Evolutionary conservation across 2,113 vertebrate species (phyloP).

Genomic region (Cheirogaleus medius): DNA sequence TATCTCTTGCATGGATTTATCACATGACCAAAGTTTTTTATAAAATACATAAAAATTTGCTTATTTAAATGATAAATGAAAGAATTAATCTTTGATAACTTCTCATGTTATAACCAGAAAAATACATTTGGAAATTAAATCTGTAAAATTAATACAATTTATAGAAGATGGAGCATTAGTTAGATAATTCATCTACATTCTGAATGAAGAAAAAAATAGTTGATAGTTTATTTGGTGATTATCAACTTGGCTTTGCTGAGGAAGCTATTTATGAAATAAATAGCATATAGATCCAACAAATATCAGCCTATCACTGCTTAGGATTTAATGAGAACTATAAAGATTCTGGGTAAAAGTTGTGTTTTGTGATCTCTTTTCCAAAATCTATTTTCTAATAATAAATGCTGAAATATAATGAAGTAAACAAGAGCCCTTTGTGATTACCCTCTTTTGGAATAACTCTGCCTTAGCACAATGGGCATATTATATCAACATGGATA

Average conservation of each 20-base stretch:
- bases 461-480: not conserved
- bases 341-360: not conserved
- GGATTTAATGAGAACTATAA: not conserved
- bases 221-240: not conserved
- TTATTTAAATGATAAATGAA: not conserved
- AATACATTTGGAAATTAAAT: not conserved
- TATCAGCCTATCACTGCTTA: not conserved
- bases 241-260: not conserved
- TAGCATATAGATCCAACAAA: not conserved
- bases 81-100: not conserved
- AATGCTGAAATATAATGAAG: not conserved
- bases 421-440: not conserved
- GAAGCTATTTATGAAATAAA: not conserved
- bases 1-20: not conserved
- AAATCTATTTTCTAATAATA: not conserved
- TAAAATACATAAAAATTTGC: not conserved
- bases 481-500: not conserved
- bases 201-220: not conserved
- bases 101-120: not conserved
- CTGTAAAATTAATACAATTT: not conserved
- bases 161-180: not conserved
- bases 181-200: not conserved
- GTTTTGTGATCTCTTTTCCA: not conserved
- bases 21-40: not conserved
- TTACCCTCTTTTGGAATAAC: not conserved